These are phyloP conservation scores for Prosopocoilus inquinatus DNA, from an alignment of 2,888 invertebrate genomes.

Conservation along the genomic window DNA sequence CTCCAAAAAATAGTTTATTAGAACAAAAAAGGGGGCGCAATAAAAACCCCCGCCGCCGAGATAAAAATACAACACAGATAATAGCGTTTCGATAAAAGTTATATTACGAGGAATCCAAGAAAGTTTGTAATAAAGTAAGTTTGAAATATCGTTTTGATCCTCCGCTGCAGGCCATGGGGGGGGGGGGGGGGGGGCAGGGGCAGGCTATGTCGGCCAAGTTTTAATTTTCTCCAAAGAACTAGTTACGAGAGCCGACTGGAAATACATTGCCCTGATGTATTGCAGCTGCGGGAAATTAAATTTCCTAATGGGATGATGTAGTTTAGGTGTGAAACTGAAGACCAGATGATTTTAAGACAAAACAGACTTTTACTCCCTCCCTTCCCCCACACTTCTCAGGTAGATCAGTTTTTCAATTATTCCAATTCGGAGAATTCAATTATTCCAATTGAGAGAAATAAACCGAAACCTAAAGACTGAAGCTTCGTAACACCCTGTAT, in stretches of 20 bases:
- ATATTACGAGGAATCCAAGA: conserved; percentile 27
- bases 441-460: too few relatives aligned
- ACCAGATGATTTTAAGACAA: too few relatives aligned
- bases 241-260: conserved; percentile 23
- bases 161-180: conserved; percentile 21
- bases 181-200: too few relatives aligned
- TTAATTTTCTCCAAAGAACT: conserved; percentile 27
- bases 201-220: conserved; percentile 23
- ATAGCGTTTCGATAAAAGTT: conserved; percentile 30
- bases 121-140: conserved; percentile 31
- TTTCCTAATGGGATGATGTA: conserved; percentile 2
- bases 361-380: too few relatives aligned
- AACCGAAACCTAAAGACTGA: too few relatives aligned
- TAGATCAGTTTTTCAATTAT: too few relatives aligned
- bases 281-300: conserved; percentile 13
- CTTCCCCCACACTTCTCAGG: too few relatives aligned
- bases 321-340: too few relatives aligned
- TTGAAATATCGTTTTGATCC: conserved; percentile 32
- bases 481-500: too few relatives aligned
- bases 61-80: conserved; percentile 21
- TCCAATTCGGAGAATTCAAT: too few relatives aligned
- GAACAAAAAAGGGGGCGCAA: conserved; percentile 4
- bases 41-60: conserved; percentile 9
- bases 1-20: conserved; percentile 8
- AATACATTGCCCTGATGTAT: conserved; percentile 16